These are phyloP conservation scores for Drosophila cardini DNA, from an alignment of 1,140 invertebrate genomes.

Conservation along the genomic window DNA sequence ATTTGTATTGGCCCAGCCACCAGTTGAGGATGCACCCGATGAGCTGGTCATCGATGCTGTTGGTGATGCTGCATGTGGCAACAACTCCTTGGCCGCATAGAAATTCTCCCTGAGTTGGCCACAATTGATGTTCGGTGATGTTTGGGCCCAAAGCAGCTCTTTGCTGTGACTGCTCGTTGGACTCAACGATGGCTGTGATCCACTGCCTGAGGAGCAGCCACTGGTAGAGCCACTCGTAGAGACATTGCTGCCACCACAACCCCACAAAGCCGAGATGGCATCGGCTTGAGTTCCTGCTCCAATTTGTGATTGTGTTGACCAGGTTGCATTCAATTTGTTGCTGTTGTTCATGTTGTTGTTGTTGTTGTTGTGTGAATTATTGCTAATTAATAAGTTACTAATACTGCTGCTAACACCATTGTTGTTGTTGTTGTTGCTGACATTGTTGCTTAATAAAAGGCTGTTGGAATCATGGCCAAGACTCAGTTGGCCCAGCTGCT, in stretches of 20 bases:
- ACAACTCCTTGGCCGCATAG: constrained; percentile 54
- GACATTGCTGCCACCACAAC: constrained; percentile 70
- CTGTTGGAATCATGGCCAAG: constrained; percentile 36
- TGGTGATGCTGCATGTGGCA: constrained; percentile 70
- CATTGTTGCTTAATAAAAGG: constrained; percentile 54
- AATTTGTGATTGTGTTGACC: constrained; percentile 31
- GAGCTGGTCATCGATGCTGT: constrained; percentile 69
- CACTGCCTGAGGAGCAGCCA: constrained; percentile 77
- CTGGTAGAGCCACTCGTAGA: constrained; percentile 56
- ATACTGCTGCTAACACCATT: constrained; percentile 77
- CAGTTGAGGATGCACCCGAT: constrained; percentile 54
- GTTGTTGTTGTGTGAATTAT: constrained; percentile 76
- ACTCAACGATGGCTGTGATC: constrained; percentile 79
- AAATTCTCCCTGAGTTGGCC: constrained; percentile 66
- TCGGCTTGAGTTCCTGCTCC: constrained; percentile 55
- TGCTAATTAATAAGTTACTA: constrained; percentile 84
- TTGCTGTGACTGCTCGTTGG: constrained; percentile 81
- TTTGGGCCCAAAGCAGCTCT: constrained; percentile 78
- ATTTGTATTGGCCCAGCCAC: constrained; percentile 34
- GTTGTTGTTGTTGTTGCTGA: constrained; percentile 43
- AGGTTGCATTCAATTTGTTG: constrained; percentile 41
- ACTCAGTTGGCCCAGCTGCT: constrained; percentile 41
- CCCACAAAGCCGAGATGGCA: constrained; percentile 78
- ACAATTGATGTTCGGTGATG: constrained; percentile 55
- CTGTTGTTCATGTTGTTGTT: constrained; percentile 44